Conservation (phyloP, 2,113 vertebrate species). For the Rutilus rutilus region DNA sequence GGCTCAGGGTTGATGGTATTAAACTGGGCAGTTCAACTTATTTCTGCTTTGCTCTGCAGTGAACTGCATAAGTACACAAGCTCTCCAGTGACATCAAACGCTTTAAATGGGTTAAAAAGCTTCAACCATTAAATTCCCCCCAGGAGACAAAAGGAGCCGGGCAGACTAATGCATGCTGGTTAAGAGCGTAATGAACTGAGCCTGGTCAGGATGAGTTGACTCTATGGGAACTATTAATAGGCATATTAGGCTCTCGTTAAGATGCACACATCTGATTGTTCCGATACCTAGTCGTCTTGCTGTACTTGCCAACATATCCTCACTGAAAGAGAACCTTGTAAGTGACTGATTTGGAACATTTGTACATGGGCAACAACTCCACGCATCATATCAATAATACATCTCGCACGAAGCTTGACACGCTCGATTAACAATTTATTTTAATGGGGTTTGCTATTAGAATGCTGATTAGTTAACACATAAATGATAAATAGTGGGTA, state of each 20-base stretch:
- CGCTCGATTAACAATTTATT: no score
- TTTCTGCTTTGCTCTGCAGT: not conserved
- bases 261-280: not conserved
- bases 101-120: constrained; percentile 76
- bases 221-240: not conserved
- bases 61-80: not conserved
- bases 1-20: not conserved
- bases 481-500: not conserved
- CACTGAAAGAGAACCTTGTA: not conserved
- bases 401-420: no score
- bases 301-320: not conserved
- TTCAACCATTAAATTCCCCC: constrained; percentile 73
- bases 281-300: not conserved
- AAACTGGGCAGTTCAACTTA: constrained; percentile 7
- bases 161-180: constrained; percentile 64
- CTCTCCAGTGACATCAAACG: constrained; percentile 65
- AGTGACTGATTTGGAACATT: not conserved
- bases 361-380: no score
- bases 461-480: not conserved
- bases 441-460: not conserved
- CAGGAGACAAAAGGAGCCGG: constrained; percentile 67
- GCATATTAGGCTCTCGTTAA: not conserved
- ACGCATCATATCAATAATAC: not conserved
- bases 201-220: constrained; percentile 66
- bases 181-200: constrained; percentile 76